Percentiles rank a stretch among this genome's conserved stretches.
These are phyloP conservation scores for Virgularia gustaviana DNA, from an alignment of 92 coral and sea anemone genomes.

Conservation along the genomic window DNA sequence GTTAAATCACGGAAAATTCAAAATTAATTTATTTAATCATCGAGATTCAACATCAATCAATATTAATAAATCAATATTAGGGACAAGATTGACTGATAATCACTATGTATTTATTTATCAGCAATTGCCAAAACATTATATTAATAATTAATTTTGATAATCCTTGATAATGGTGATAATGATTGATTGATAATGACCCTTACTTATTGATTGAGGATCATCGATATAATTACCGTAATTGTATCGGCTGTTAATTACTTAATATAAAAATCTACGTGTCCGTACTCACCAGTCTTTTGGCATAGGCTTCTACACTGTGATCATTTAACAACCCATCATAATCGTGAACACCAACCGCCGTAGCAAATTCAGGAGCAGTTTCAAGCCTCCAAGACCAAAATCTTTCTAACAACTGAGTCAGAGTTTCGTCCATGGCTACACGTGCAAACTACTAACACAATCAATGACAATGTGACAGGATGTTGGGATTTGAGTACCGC, in stretches of 20 bases:
- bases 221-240: no score
- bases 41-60: no score
- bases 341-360: conserved; percentile 73
- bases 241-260: no score
- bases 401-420: conserved; percentile 52
- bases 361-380: conserved; percentile 83
- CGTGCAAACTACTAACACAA: not conserved
- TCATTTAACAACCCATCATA: conserved; percentile 65
- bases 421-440: conserved; percentile 1
- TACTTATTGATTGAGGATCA: no score
- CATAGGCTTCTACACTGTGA: conserved; percentile 64
- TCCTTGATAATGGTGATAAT: no score
- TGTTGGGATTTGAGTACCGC: not conserved
- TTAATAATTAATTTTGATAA: not conserved
- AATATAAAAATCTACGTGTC: conserved; percentile 18
- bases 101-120: not conserved
- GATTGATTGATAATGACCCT: no score
- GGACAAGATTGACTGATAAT: no score
- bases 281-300: conserved; percentile 65
- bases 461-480: no score
- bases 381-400: conserved; percentile 94
- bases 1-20: no score
- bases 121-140: not conserved
- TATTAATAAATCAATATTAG: no score
- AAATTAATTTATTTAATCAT: no score